A percentile compares a stretch with the other conserved stretches of the same genome.
Evolutionary conservation across 53 echinoderm and acorn worm species (phyloP).

Genomic region (Mesocentrotus franciscanus): DNA sequence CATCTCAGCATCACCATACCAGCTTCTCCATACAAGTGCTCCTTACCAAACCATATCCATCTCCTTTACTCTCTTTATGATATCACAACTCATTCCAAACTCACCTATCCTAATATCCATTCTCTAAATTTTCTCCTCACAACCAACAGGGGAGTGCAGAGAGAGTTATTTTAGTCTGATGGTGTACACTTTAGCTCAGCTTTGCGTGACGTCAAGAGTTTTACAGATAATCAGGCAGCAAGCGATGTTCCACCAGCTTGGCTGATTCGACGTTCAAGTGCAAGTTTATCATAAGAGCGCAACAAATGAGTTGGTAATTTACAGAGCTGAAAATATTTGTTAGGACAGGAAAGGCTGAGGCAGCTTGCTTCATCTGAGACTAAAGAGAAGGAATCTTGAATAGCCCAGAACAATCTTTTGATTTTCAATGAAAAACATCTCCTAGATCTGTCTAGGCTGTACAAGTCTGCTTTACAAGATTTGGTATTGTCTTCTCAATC

Average conservation of each 20-base stretch:
- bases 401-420: neutral
- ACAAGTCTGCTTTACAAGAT: neutral
- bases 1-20: constrained; percentile 10
- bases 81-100: neutral
- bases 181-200: constrained; percentile 37
- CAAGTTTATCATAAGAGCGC: constrained; percentile 35
- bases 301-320: neutral
- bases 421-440: neutral
- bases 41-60: neutral
- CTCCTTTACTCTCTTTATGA: neutral
- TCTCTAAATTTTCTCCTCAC: neutral
- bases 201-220: constrained; percentile 29
- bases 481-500: neutral
- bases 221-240: neutral
- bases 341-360: neutral
- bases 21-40: constrained; percentile 41
- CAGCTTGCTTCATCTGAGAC: neutral
- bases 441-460: neutral
- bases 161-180: constrained; percentile 4
- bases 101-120: constrained; percentile 16
- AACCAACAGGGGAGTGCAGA: neutral
- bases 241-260: constrained; percentile 4
- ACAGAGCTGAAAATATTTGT: neutral
- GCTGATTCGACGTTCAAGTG: neutral
- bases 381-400: neutral